Conservation (phyloP, 2,888 invertebrate genomes). For the Melitaea athalia region DNA sequence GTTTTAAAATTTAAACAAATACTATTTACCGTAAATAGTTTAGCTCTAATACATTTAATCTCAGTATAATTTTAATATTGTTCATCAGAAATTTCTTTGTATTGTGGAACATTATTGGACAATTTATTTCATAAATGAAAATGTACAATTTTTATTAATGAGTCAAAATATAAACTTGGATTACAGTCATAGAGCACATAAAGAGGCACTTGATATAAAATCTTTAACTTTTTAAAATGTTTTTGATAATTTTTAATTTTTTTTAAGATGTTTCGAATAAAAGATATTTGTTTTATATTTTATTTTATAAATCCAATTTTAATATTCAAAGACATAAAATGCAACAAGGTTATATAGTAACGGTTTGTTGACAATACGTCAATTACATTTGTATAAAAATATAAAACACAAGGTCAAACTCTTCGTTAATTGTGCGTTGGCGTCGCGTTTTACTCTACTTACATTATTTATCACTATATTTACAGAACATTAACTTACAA, state of each 20-base stretch:
- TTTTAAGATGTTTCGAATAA: neutral
- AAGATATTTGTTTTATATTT: neutral
- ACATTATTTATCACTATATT: constrained; percentile 65
- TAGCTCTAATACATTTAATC: neutral
- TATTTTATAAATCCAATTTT: constrained; percentile 1
- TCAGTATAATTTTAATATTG: neutral
- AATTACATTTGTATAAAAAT: constrained; percentile 76
- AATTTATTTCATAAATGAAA: too few species aligned
- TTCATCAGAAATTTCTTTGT: neutral
- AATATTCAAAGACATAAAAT: neutral
- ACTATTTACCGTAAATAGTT: neutral
- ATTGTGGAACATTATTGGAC: neutral
- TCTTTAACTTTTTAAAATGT: neutral
- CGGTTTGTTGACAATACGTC: constrained; percentile 77
- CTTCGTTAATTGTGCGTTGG: constrained; percentile 48
- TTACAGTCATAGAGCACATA: too few species aligned
- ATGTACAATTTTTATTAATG: too few species aligned
- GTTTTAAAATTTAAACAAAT: constrained; percentile 3
- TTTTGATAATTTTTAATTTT: neutral
- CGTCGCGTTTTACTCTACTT: constrained; percentile 36
- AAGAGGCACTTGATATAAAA: too few species aligned
- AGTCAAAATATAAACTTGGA: too few species aligned
- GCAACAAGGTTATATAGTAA: constrained; percentile 50
- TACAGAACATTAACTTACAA: constrained; percentile 72
- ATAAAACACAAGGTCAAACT: constrained; percentile 65